Evolutionary conservation across 1,140 invertebrate species (phyloP), one percentile per base, ranked within the genome.

Genomic region (Drosophila nikananu): DNA sequence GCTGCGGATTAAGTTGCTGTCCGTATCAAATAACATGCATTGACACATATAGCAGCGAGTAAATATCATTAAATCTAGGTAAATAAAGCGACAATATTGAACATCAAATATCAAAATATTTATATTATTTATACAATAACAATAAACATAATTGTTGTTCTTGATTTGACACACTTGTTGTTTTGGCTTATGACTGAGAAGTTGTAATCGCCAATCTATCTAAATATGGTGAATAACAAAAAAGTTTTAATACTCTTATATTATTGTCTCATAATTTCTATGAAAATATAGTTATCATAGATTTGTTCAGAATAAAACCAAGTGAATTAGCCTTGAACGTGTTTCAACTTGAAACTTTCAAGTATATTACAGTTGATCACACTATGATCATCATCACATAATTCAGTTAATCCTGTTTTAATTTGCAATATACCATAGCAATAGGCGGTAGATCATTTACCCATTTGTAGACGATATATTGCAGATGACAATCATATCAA

Each of bases 11-110:
- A 66, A 64, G 64, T 70, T 70, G 66, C 64, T 68, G 19, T 37
- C n/a, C 37, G 51, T 44, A 68, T 70, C 63, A 21, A 68, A 68
- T 68, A 68, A 54, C 66, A 68, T 39, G 66, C 64, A 70, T 54
- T 70, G 66, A 70, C 66, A 70, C 66, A 70, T 48, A 70, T 42
- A 68, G 27, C 27, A 25, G 48, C 35, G 9, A 68, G 63, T 70
- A 54, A 66, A 70, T 68, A 52, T 42, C 49, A 54, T 42, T 67
- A 52, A 67, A 67, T 68, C 48, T 41, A 52, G 35, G 35, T 52
- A 68, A 68, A 68, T 67, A 49, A 42, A 51, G 13, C 21, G 32
- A 42, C n/a, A 30, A 32, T 39, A 25, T n/a, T 61, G 30, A 21
- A 25, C 63, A 65, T 62, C 5, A 32, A 65, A 35, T 44, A 44